A percentile compares a stretch with the other conserved stretches of the same genome.
These are phyloP conservation scores for Otocyon megalotis DNA, from an alignment of 2,113 vertebrate species.

Conservation along the genomic window DNA sequence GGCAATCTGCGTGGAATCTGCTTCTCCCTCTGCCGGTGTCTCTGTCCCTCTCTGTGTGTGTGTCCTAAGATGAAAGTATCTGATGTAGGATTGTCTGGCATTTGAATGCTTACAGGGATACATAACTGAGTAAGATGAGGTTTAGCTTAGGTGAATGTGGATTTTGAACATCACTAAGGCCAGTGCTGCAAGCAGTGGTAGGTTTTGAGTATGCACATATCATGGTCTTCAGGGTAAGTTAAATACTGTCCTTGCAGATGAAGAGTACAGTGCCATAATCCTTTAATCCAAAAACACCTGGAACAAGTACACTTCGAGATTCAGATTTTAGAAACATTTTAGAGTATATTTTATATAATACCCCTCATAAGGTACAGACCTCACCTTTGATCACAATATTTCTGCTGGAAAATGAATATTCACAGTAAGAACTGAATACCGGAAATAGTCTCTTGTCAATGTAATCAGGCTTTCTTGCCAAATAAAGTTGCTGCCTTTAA, in stretches of 20 bases:
- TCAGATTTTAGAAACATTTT: neutral
- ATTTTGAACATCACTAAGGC: neutral
- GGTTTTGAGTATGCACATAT: neutral
- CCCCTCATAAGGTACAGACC: neutral
- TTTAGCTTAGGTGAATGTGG: neutral
- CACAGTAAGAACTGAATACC: neutral
- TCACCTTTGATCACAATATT: neutral
- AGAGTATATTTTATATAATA: neutral
- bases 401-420: constrained; percentile 19
- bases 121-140: neutral
- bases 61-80: neutral
- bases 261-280: neutral
- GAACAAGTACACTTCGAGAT: constrained; percentile 27
- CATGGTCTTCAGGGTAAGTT: neutral
- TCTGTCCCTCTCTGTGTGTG: too few species aligned
- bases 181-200: neutral
- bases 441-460: neutral
- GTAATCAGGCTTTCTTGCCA: neutral
- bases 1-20: too few species aligned
- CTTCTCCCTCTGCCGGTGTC: too few species aligned
- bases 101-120: neutral
- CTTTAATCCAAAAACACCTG: neutral
- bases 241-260: neutral
- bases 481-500: neutral
- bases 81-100: neutral